Conservation (phyloP, 2,888 invertebrate genomes). For the Mythimna loreyi region DNA sequence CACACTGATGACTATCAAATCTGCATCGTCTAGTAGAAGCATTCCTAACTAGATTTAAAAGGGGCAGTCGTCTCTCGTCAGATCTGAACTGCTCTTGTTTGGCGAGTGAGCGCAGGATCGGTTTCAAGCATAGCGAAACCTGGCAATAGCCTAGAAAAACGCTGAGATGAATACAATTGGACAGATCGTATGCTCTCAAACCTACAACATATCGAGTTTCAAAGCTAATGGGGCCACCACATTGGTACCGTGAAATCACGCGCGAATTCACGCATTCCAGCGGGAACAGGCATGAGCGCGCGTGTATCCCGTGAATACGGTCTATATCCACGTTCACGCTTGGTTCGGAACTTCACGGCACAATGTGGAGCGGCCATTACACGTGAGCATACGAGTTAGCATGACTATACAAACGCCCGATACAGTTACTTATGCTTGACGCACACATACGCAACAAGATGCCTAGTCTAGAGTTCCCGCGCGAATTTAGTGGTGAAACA, state of each 20-base stretch:
- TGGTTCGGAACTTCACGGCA: no score
- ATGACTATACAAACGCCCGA: no score
- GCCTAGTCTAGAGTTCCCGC: constrained; percentile 16
- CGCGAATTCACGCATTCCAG: no score
- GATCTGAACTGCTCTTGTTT: constrained; percentile 9
- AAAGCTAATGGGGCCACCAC: no score
- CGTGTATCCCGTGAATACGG: no score
- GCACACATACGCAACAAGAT: not conserved
- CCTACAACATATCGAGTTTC: not conserved
- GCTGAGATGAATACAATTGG: constrained; percentile 11
- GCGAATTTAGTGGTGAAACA: constrained; percentile 7
- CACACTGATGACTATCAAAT: constrained; percentile 6
- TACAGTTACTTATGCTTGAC: not conserved
- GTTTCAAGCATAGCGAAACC: constrained; percentile 14
- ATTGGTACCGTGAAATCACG: no score
- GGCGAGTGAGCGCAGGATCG: constrained; percentile 6
- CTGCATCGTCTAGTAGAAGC: not conserved
- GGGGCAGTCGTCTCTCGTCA: constrained; percentile 2
- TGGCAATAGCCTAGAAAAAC: constrained; percentile 27
- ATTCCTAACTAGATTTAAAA: constrained; percentile 6
- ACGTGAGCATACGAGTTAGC: not conserved
- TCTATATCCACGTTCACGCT: no score
- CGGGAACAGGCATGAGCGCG: no score
- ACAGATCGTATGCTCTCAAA: not conserved
- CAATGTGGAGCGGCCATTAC: no score